phyloP scores from a whole-genome alignment of 2,113 vertebrate species.

The Heterochromis multidens region DNA sequence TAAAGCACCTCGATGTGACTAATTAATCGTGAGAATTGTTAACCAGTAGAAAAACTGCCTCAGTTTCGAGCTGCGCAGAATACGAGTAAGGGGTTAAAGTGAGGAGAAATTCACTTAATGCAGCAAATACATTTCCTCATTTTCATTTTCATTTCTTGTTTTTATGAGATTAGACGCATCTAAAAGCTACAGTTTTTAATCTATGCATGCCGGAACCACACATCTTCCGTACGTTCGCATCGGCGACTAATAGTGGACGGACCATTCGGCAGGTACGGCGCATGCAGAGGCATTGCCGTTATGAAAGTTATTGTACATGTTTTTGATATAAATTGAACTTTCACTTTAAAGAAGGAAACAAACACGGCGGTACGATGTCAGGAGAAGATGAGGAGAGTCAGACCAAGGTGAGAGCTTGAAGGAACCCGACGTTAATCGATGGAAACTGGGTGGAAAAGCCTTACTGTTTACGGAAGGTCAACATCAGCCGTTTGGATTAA shows the following conservation, averaged over 20 bases:
- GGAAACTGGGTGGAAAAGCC: neutral
- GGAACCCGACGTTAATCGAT: neutral
- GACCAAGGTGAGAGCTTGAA: slow-evolving; percentile 12
- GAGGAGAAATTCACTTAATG: no score
- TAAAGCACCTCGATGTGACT: no score
- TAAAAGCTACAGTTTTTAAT: no score
- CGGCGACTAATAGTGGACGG: neutral
- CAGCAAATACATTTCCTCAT: no score
- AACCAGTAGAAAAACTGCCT: no score
- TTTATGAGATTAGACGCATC: no score
- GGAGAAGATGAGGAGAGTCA: neutral
- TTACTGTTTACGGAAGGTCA: slow-evolving; percentile 26
- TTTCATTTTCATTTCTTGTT: no score
- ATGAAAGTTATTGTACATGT: neutral
- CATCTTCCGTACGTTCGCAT: rapidly evolving
- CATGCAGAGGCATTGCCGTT: neutral
- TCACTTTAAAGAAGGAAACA: rapidly evolving
- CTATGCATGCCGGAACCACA: neutral
- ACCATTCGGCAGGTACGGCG: rapidly evolving
- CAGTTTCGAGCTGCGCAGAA: no score
- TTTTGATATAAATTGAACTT: rapidly evolving
- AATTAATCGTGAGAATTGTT: no score
- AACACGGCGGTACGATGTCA: neutral
- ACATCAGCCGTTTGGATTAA: neutral
- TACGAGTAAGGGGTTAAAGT: no score